Conservation (phyloP, 2,888 invertebrate species). For the Volucella inanis region DNA sequence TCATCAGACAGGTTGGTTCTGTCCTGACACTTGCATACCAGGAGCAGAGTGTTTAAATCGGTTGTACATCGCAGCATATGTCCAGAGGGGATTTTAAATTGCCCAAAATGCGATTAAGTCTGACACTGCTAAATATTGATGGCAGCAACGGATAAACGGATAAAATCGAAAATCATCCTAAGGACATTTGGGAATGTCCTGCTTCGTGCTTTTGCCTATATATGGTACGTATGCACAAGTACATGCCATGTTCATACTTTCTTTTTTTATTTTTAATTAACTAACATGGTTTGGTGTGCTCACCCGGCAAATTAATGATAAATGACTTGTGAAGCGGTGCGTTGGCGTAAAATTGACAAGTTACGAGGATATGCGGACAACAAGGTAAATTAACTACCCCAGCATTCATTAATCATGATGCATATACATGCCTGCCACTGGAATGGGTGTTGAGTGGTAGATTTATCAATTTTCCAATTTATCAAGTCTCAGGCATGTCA, state of each 20-base stretch:
- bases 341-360: constrained; percentile 27
- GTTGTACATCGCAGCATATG: neutral
- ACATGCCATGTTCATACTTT: too few species aligned
- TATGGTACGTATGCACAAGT: too few species aligned
- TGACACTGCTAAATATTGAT: constrained; percentile 13
- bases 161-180: constrained; percentile 5
- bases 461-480: constrained; percentile 16
- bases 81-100: neutral
- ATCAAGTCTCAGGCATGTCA: neutral
- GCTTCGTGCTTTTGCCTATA: too few species aligned
- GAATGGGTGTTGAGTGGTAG: neutral
- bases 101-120: constrained; percentile 11
- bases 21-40: too few species aligned
- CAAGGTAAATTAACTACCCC: constrained; percentile 9
- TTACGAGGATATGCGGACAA: constrained; percentile 20
- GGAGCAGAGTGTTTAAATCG: neutral
- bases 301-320: constrained; percentile 35
- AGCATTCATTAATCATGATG: constrained; percentile 28
- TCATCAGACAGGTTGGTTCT: too few species aligned
- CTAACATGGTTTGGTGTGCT: constrained; percentile 9
- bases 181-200: neutral
- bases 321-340: constrained; percentile 26
- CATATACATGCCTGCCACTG: neutral
- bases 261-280: constrained; percentile 25
- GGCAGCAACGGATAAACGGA: neutral